Base-by-base conservation (phyloP, 2,888 invertebrate species). In the Marronus borbonicus region DNA sequence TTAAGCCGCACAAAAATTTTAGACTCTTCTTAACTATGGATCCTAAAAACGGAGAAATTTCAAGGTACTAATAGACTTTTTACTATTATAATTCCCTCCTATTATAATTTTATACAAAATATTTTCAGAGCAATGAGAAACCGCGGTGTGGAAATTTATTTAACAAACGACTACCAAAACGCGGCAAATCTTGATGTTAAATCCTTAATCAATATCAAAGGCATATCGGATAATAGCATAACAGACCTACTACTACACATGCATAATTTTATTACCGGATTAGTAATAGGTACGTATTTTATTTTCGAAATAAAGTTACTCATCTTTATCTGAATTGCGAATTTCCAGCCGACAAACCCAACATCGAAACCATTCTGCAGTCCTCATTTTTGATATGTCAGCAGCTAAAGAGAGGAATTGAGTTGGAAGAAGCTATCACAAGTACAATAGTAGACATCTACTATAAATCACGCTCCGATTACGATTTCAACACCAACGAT, bases 1-100 rank as follows among this genome's bases (percentile, higher is more conserved):
- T 98, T 24, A 92, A 88, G 83, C 98, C 98, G 1, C 97, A 99
- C 87, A 91, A 93, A 10, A 93, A 98, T 86, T 99, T 99, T 87
- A 93, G 98, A 81, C 92, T 99, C 55, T 97, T 99, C 86, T 92
- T 99, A 80, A 95, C 98, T 0, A 96, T 98, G 93, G 97, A 99
- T 89, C 97, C 98, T 0, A 94, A 94, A 85, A 94, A 96, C 88
- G 99, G 99, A 0, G 98, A 98, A 88, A 95, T 99, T 81, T 99
- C 99, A 0, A 92, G 95, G 92, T 92, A 86, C 44, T 28, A 8
- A 44, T 44, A 31, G 31, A 31, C 3, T 31, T 31, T 31, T 31
- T 31, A n/a, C n/a, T 17, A 17, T 17, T 17, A 17, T 17, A 17
- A 17, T 17, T 17, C 17, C 17, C 17, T 0, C 17, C 17, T 17